phyloP scores from a whole-genome alignment of 2,113 vertebrate genomes.

The Condylura cristata region DNA sequence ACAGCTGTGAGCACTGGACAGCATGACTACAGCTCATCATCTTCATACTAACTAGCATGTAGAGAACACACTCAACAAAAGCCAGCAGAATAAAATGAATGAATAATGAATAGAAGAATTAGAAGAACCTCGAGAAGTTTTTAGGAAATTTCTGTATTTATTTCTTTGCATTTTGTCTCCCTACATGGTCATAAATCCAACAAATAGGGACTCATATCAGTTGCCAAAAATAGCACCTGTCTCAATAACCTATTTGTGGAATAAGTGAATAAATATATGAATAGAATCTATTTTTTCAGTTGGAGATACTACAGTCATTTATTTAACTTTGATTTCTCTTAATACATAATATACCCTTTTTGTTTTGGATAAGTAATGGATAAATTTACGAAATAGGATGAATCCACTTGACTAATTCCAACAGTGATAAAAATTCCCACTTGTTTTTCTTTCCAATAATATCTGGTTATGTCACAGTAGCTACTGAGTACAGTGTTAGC shows the following conservation, averaged over 20 bases:
- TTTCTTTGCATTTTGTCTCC: neutral
- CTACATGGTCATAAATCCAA: neutral
- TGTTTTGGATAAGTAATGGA: neutral
- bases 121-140: neutral
- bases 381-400: neutral
- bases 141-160: neutral
- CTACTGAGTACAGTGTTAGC: neutral
- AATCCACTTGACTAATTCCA: neutral
- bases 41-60: neutral
- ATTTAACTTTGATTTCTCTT: constrained; percentile 13
- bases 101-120: neutral
- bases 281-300: neutral
- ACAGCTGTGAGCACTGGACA: neutral
- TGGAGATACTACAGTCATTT: constrained; percentile 12
- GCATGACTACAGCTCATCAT: neutral
- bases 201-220: neutral
- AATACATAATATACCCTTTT: neutral
- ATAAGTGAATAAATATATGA: neutral
- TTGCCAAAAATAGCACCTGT: neutral
- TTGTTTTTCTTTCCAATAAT: neutral
- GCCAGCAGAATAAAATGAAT: neutral
- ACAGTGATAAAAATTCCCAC: neutral
- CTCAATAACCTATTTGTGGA: neutral
- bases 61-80: neutral
- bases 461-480: neutral